Percentiles rank a stretch among this genome's conserved stretches.
These are phyloP conservation scores for Hoplodrina ambigua DNA, from an alignment of 2,888 invertebrate species.

Conservation along the genomic window DNA sequence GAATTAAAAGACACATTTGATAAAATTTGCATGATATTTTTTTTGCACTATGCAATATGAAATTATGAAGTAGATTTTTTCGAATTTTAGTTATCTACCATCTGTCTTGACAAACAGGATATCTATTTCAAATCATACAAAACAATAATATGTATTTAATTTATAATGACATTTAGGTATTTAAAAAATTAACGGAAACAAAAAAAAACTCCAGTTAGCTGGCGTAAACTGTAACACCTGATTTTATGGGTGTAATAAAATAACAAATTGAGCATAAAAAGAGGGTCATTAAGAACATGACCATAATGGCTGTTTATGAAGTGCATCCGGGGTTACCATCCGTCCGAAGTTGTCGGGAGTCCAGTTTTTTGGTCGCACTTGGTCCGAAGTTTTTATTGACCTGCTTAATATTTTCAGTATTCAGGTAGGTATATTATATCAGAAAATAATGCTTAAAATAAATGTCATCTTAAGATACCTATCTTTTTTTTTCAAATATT, in stretches of 20 bases:
- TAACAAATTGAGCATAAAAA: conserved; percentile 77
- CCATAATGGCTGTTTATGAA: conserved; percentile 70
- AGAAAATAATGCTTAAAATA: too few relatives aligned
- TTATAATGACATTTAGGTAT: conserved; percentile 30
- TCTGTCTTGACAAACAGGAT: conserved; percentile 10
- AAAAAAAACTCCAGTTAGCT: conserved; percentile 52
- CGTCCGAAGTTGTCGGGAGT: neutral
- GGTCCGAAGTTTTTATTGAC: too few relatives aligned
- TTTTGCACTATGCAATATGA: too few relatives aligned
- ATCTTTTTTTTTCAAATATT: too few relatives aligned
- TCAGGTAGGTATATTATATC: too few relatives aligned
- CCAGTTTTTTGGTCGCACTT: too few relatives aligned
- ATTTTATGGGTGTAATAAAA: conserved; percentile 77
- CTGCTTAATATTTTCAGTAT: too few relatives aligned
- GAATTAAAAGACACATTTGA: too few relatives aligned
- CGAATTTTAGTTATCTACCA: neutral
- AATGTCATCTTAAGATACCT: too few relatives aligned
- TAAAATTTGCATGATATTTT: too few relatives aligned
- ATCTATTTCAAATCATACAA: conserved; percentile 30
- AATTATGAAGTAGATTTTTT: too few relatives aligned
- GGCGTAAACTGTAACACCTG: conserved; percentile 77
- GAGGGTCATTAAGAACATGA: conserved; percentile 54
- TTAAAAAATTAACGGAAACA: conserved; percentile 47
- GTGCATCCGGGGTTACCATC: conserved; percentile 48
- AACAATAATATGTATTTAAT: conserved; percentile 39